These are phyloP conservation scores for Eupithecia pulchellata DNA, from an alignment of 2,888 invertebrate species.

Conservation along the genomic window DNA sequence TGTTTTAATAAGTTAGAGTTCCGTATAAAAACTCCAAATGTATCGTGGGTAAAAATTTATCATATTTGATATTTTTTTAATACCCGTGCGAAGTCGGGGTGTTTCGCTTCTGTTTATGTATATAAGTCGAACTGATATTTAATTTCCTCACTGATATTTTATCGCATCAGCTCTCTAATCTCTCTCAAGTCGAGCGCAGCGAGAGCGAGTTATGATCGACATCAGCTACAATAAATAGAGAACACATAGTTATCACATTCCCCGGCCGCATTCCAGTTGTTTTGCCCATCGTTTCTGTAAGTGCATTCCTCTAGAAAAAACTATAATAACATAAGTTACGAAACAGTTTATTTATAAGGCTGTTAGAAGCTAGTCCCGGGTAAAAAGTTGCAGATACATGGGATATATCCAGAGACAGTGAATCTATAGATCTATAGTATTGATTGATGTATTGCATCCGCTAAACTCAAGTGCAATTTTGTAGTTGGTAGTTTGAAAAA, in stretches of 20 bases:
- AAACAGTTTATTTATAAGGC: constrained; percentile 44
- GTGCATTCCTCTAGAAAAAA: constrained; percentile 61
- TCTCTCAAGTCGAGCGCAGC: background rate
- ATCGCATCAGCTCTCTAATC: background rate
- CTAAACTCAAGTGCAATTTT: background rate
- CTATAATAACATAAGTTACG: constrained; percentile 56
- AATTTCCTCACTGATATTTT: background rate
- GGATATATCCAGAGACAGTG: background rate
- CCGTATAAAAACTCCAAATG: no score
- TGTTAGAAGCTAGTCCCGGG: constrained; percentile 12
- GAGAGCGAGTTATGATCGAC: constrained; percentile 20
- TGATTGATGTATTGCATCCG: constrained; percentile 10
- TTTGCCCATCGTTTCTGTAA: constrained; percentile 60
- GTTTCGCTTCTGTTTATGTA: no score
- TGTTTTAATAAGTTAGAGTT: no score
- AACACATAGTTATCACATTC: constrained; percentile 51
- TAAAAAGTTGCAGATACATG: constrained; percentile 10
- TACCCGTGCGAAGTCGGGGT: no score
- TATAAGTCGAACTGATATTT: background rate
- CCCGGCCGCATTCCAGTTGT: constrained; percentile 65
- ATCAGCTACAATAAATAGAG: constrained; percentile 47
- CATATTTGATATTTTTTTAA: no score
- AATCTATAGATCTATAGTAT: background rate
- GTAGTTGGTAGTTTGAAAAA: no score
- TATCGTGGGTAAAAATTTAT: no score